Base-by-base conservation (phyloP, 1,140 invertebrate species). In the Pemphigus obesinymphae region DNA sequence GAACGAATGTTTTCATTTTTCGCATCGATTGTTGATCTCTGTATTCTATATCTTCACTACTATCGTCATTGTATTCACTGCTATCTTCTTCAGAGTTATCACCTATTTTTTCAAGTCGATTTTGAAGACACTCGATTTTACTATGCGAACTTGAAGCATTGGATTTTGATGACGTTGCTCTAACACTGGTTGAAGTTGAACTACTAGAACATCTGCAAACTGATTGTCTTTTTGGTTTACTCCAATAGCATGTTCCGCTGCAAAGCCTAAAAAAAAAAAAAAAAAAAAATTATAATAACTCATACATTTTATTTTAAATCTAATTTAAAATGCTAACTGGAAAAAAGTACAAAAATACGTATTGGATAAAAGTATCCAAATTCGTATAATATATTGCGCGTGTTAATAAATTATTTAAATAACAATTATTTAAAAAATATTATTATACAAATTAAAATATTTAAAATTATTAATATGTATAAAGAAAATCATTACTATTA, bases 251-350 rank as follows among this genome's bases (percentile, higher is more conserved):
- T 58, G 75, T 78, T 78, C 75, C 75, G 61, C 40, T 23, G 34
- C 75, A 78, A 40, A 78, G 75, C 75, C 75, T 78, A 15, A 61
- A 78, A 78, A 4, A 58, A 45, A 50, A 58, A 17, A 58, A 37
- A 45, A 45, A 5, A 45, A n/a, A n/a, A n/a, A n/a, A n/a, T n/a
- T n/a, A n/a, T n/a, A n/a, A n/a, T n/a, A n/a, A n/a, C n/a, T n/a
- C n/a, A n/a, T n/a, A n/a, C n/a, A n/a, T n/a, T n/a, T n/a, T n/a
- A n/a, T n/a, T n/a, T n/a, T n/a, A n/a, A n/a, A n/a, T n/a, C n/a
- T n/a, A n/a, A n/a, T n/a, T n/a, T n/a, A n/a, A n/a, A n/a, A n/a
- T n/a, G n/a, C n/a, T n/a, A n/a, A n/a, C n/a, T n/a, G n/a, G n/a
- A n/a, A n/a, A n/a, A n/a, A n/a, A n/a, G n/a, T n/a, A n/a, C n/a